Evolutionary conservation across 2,888 invertebrate species (phyloP).

Genomic region (Octodonta nipae): DNA sequence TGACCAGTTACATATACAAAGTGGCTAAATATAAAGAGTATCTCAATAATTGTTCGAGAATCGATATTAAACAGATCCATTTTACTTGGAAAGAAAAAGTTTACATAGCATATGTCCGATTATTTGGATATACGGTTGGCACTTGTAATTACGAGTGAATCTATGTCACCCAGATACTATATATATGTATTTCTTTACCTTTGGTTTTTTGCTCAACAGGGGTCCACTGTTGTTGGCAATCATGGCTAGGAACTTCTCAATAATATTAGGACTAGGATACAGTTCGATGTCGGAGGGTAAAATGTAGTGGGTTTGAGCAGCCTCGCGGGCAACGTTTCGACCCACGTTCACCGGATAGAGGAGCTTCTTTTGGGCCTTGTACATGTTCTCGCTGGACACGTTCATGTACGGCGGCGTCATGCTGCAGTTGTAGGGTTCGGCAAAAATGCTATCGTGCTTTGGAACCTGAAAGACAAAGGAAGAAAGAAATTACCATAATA

Average conservation of each 20-base stretch:
- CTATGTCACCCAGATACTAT: no score
- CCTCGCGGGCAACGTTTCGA: constrained; percentile 74
- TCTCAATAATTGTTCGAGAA: no score
- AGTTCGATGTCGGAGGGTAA: constrained; percentile 82
- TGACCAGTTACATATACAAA: no score
- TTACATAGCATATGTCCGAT: no score
- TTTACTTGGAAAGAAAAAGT: no score
- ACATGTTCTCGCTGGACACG: constrained; percentile 51
- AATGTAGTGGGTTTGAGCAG: constrained; percentile 68
- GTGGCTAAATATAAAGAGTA: no score
- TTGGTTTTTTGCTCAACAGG: constrained; percentile 44
- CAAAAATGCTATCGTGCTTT: constrained; percentile 46
- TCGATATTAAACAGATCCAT: no score
- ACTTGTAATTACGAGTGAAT: no score
- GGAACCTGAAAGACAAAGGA: constrained; percentile 46
- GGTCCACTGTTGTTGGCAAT: constrained; percentile 56
- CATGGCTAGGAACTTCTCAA: constrained; percentile 72
- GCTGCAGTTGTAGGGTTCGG: constrained; percentile 58
- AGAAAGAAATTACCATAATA: background rate
- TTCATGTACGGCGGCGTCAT: constrained; percentile 54
- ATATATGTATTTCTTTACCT: constrained; percentile 25
- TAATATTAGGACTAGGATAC: constrained; percentile 73
- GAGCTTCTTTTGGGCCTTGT: constrained; percentile 66
- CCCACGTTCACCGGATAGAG: constrained; percentile 84
- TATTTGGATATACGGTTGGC: no score